Evolutionary conservation across 2,113 vertebrate species (phyloP).

Genomic region (Podocnemis expansa): DNA sequence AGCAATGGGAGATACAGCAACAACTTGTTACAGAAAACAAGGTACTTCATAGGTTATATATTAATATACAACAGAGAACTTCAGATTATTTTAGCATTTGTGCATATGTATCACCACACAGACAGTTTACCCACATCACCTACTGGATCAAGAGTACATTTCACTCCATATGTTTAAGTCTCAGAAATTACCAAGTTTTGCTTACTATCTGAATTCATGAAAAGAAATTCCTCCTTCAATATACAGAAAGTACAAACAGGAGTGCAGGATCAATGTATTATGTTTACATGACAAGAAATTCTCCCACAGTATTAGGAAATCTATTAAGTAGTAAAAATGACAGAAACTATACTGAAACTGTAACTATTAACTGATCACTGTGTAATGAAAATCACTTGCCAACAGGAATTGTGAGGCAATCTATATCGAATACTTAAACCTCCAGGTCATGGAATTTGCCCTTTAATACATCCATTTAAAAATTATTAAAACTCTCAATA

Average conservation of each 20-base stretch:
- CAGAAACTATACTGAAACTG: background rate
- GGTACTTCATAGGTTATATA: background rate
- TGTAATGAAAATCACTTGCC: background rate
- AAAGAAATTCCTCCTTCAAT: constrained; percentile 50
- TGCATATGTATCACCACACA: constrained; percentile 12
- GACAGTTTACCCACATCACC: background rate
- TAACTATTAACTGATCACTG: background rate
- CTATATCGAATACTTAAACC: constrained; percentile 5
- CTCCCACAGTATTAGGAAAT: constrained; percentile 13
- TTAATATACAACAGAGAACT: constrained; percentile 11
- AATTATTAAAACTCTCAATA: constrained; percentile 58
- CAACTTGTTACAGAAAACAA: background rate
- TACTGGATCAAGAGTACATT: background rate
- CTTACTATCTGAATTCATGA: constrained; percentile 53
- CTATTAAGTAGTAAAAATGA: background rate
- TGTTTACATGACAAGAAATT: constrained; percentile 20
- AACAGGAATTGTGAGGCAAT: background rate
- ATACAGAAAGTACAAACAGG: constrained; percentile 42
- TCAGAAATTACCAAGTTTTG: constrained; percentile 37
- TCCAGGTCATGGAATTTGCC: constrained; percentile 11
- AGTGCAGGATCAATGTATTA: background rate
- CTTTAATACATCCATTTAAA: constrained; percentile 41
- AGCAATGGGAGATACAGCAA: constrained; percentile 37
- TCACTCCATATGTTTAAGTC: constrained; percentile 20
- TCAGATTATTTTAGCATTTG: constrained; percentile 39